Evolutionary conservation across 1,140 invertebrate species (phyloP).

Genomic region (Drosophila busckii): DNA sequence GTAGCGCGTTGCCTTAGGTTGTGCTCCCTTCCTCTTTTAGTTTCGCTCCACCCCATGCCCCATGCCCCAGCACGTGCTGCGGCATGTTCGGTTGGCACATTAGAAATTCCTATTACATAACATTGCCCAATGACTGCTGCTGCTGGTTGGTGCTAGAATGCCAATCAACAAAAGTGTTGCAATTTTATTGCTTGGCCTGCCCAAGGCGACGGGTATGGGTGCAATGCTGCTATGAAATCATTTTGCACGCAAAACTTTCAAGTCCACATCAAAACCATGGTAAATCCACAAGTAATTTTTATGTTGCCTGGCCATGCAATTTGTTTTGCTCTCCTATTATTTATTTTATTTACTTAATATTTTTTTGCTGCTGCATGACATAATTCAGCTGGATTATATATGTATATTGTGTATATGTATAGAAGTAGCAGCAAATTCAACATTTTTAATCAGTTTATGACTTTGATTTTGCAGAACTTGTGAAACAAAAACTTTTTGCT

Average conservation of each 20-base stretch:
- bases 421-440: neutral
- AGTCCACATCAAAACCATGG: neutral
- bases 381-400: too few relatives aligned
- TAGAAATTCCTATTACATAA: neutral
- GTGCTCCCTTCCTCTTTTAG: too few relatives aligned
- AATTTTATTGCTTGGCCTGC: slow-evolving; percentile 36
- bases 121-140: slow-evolving; percentile 3
- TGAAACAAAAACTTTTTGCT: neutral
- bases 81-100: neutral
- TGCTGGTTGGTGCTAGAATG: neutral
- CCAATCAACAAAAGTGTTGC: slow-evolving; percentile 56
- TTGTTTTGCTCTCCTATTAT: neutral
- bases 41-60: too few relatives aligned
- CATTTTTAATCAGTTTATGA: slow-evolving; percentile 8
- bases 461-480: neutral
- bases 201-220: too few relatives aligned
- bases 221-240: slow-evolving; percentile 50
- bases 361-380: too few relatives aligned
- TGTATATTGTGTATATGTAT: neutral
- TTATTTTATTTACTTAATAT: neutral
- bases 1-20: neutral
- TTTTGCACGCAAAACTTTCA: slow-evolving; percentile 23
- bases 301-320: slow-evolving; percentile 22
- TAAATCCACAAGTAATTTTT: slow-evolving; percentile 21
- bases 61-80: neutral